Conservation (phyloP, 2,888 invertebrate species). For the Leptura quadrifasciata region DNA sequence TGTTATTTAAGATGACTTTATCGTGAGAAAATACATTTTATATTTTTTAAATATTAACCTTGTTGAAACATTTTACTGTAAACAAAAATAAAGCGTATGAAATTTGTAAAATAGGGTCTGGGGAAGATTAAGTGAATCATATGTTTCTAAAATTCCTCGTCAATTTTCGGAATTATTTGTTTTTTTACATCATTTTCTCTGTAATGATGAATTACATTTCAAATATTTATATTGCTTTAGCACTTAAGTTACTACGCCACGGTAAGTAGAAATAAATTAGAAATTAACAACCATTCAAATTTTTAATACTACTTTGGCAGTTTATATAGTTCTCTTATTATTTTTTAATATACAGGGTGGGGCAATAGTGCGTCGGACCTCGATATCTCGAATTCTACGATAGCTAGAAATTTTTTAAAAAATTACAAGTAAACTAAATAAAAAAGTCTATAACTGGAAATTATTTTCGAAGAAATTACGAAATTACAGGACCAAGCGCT, state of each 20-base stretch:
- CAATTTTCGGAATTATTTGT: background rate
- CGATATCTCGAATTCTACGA: too few relatives aligned
- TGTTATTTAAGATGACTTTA: background rate
- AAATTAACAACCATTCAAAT: background rate
- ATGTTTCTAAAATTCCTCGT: background rate
- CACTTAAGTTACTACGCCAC: background rate
- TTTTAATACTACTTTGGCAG: background rate
- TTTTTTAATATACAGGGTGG: too few relatives aligned
- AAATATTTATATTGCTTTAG: background rate
- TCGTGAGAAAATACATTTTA: background rate
- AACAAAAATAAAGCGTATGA: background rate
- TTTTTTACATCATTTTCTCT: background rate
- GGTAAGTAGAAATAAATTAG: background rate
- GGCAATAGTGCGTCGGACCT: too few relatives aligned
- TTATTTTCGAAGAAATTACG: too few relatives aligned
- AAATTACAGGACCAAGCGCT: too few relatives aligned
- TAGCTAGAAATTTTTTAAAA: too few relatives aligned
- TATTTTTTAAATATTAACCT: background rate
- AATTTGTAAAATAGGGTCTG: background rate
- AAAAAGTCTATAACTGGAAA: too few relatives aligned
- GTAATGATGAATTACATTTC: background rate
- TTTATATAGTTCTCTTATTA: too few relatives aligned
- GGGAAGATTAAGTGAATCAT: background rate
- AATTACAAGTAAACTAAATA: too few relatives aligned
- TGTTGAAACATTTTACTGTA: background rate